Percentiles rank a stretch among this genome's conserved stretches.
These are phyloP conservation scores for Pelochelys cantorii DNA, from an alignment of 2,797 vertebrate species.

Conservation along the genomic window DNA sequence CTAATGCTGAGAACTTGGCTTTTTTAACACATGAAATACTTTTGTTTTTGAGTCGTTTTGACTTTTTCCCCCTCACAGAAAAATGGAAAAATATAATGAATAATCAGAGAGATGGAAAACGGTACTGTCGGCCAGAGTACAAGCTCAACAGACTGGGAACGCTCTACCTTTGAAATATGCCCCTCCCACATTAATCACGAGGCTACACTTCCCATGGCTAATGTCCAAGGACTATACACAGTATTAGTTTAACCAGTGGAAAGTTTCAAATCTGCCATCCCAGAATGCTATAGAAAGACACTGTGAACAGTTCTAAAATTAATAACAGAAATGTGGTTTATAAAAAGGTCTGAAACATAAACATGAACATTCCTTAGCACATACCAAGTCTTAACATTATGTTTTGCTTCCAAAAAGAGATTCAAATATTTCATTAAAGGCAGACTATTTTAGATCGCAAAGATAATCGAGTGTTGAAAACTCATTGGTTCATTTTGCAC, in stretches of 20 bases:
- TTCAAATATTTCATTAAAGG: conserved; percentile 29
- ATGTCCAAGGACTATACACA: conserved; percentile 34
- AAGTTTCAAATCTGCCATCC: background rate
- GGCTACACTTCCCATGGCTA: background rate
- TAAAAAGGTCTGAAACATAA: background rate
- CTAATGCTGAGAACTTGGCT: conserved; percentile 11
- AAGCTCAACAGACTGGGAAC: conserved; percentile 38
- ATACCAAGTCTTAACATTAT: background rate
- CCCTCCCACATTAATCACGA: conserved; percentile 43
- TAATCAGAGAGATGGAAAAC: conserved; percentile 17
- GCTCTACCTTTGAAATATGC: conserved; percentile 48
- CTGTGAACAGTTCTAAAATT: background rate
- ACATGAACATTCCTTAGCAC: background rate
- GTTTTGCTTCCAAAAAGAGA: conserved; percentile 12
- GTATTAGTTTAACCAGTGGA: background rate
- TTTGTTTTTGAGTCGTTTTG: background rate
- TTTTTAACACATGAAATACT: conserved; percentile 21
- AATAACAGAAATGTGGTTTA: background rate
- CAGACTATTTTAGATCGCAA: background rate
- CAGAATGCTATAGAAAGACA: background rate
- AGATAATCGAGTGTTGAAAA: conserved; percentile 14
- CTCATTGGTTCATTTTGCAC: conserved; percentile 16
- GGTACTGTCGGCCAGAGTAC: conserved; percentile 28
- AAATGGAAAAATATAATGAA: conserved; percentile 32
- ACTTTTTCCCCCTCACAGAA: background rate